Percentiles rank a stretch among this genome's conserved stretches.
Conservation (phyloP, 1,140 invertebrate genomes). For the Eupristina koningsbergeri region DNA sequence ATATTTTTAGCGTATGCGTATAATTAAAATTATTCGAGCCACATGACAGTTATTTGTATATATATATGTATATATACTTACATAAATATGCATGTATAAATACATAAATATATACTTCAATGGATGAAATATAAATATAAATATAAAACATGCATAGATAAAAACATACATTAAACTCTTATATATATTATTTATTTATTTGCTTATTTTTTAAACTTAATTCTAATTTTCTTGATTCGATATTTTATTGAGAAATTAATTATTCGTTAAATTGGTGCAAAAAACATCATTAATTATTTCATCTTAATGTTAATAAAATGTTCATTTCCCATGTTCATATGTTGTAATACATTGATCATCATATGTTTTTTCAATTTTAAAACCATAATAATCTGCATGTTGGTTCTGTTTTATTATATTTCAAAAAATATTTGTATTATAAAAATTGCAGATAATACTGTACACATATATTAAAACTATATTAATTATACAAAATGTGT, state of each 20-base stretch:
- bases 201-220: slow-evolving; percentile 21
- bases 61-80: neutral
- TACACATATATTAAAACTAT: neutral
- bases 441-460: neutral
- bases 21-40: slow-evolving; percentile 1
- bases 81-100: neutral
- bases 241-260: slow-evolving; percentile 17
- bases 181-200: slow-evolving; percentile 9
- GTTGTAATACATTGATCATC: slow-evolving; percentile 26
- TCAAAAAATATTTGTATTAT: slow-evolving; percentile 9
- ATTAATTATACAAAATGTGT: neutral
- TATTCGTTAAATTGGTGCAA: neutral
- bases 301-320: slow-evolving; percentile 26
- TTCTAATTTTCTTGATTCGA: slow-evolving; percentile 32
- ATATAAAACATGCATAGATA: slow-evolving; percentile 2
- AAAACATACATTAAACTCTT: neutral
- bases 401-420: neutral
- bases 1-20: slow-evolving; percentile 34
- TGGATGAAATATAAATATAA: too few relatives aligned
- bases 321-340: slow-evolving; percentile 32
- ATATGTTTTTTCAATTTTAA: neutral
- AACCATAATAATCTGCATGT: neutral
- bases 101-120: neutral
- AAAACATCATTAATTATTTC: neutral
- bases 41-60: too few relatives aligned